A percentile compares a stretch with the other conserved stretches of the same genome.
These are phyloP conservation scores for Festucalex cinctus DNA, from an alignment of 2,113 vertebrate genomes.

Conservation along the genomic window DNA sequence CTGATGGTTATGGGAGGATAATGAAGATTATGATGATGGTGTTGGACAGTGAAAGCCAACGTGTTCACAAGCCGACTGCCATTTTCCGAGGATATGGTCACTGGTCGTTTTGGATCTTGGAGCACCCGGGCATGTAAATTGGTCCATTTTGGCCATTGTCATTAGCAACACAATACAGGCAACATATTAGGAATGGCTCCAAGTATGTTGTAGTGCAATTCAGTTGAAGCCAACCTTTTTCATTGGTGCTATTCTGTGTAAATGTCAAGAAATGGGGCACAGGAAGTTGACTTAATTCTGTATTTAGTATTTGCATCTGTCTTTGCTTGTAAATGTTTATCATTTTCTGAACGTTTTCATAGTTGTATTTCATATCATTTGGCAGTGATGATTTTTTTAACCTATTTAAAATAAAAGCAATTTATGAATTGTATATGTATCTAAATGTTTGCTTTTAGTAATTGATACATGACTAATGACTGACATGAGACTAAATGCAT, in stretches of 20 bases:
- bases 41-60: slow-evolving; percentile 32
- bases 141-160: neutral
- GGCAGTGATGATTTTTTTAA: too few relatives aligned
- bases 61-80: slow-evolving; percentile 18
- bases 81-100: slow-evolving; percentile 5
- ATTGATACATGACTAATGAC: too few relatives aligned
- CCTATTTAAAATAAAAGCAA: too few relatives aligned
- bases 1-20: slow-evolving; percentile 45
- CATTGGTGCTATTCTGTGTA: too few relatives aligned
- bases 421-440: too few relatives aligned
- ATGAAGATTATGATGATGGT: slow-evolving; percentile 40
- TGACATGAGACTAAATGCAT: neutral
- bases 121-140: neutral
- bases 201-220: neutral
- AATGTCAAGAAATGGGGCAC: too few relatives aligned
- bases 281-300: too few relatives aligned
- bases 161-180: neutral
- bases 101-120: slow-evolving; percentile 2
- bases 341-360: neutral
- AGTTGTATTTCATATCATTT: too few relatives aligned
- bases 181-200: neutral
- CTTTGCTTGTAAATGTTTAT: neutral
- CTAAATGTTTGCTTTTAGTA: too few relatives aligned
- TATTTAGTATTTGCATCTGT: too few relatives aligned
- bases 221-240: too few relatives aligned